Evolutionary conservation across 2,797 vertebrate genomes (phyloP), one percentile per base, ranked within the genome.

Genomic region (Spinus pinus): DNA sequence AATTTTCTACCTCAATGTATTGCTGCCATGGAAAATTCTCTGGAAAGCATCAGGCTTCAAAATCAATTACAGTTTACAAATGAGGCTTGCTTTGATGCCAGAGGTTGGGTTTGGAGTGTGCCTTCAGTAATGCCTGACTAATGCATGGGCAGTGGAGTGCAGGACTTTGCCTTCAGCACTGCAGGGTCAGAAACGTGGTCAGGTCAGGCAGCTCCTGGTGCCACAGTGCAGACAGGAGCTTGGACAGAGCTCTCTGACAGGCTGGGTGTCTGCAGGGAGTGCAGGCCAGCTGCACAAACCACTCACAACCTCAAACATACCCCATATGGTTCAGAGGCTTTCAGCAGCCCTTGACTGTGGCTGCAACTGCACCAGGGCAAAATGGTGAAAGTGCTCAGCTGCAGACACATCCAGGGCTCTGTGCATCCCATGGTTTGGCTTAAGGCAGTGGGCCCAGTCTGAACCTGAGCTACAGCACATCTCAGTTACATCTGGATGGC

Each of bases 41-140:
- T 70, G 91, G 79, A 91, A 96, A 92, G 50, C 62, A 78, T 51
- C 61, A 88, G 65, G 65, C 57, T 92, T 91, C 61, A 83, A 74
- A 94, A 94, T 93, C 67, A 84, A 85, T 90, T 90, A 67, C 16
- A 62, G 83, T 80, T 78, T 79, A 88, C 70, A 92, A 94, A 86
- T 91, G 74, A 80, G 86, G 54, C 81, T 89, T 79, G 69, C 30
- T 94, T 92, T 93, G 79, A 56, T 51, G 88, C 61, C 50, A 71
- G 58, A 91, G 57, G 56, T 2, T 79, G 73, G 20, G 73, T 58
- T 50, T 82, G 65, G 85, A 88, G 66, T 17, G 28, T 86, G 61
- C 50, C 75, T 87, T 81, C 57, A 73, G 71, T 28, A 61, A 25
- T 69, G 30, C 77, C 88, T 82, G 49, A 37, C 42, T 60, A 91